A percentile compares a stretch with the other conserved stretches of the same genome.
Evolutionary conservation across 2,888 invertebrate genomes (phyloP).

Genomic region (Archips xylosteana): DNA sequence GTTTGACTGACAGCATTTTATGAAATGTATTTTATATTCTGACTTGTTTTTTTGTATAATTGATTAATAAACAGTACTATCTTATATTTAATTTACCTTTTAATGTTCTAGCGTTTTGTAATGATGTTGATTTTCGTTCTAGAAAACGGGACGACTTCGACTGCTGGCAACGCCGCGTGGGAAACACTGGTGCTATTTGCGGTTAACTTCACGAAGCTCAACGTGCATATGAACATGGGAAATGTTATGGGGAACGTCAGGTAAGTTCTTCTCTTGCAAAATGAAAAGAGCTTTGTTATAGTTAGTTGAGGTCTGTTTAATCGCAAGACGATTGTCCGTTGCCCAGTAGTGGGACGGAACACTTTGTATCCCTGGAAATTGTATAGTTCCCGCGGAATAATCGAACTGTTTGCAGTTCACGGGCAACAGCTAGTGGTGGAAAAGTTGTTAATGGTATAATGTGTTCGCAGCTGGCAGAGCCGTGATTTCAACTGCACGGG

Average conservation of each 20-base stretch:
- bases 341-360: too few species aligned
- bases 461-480: constrained; percentile 91
- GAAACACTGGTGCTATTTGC: constrained; percentile 98
- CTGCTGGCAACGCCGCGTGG: constrained; percentile 91
- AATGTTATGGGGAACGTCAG: constrained; percentile 99
- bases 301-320: too few species aligned
- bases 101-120: not conserved
- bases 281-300: not conserved
- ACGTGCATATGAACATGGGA: constrained; percentile 99
- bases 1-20: too few species aligned
- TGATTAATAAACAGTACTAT: too few species aligned
- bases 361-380: too few species aligned
- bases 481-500: constrained; percentile 97
- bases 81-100: not conserved
- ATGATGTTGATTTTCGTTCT: not conserved
- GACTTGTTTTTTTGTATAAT: too few species aligned
- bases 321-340: too few species aligned
- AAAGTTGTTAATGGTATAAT: not conserved
- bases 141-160: constrained; percentile 25
- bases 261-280: constrained; percentile 66
- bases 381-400: too few species aligned
- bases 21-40: too few species aligned
- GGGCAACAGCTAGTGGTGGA: too few species aligned
- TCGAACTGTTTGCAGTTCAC: too few species aligned
- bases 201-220: constrained; percentile 97